Evolutionary conservation across 2,888 invertebrate genomes (phyloP), one percentile per base, ranked within the genome.

Genomic region (Cheilosia pagana): DNA sequence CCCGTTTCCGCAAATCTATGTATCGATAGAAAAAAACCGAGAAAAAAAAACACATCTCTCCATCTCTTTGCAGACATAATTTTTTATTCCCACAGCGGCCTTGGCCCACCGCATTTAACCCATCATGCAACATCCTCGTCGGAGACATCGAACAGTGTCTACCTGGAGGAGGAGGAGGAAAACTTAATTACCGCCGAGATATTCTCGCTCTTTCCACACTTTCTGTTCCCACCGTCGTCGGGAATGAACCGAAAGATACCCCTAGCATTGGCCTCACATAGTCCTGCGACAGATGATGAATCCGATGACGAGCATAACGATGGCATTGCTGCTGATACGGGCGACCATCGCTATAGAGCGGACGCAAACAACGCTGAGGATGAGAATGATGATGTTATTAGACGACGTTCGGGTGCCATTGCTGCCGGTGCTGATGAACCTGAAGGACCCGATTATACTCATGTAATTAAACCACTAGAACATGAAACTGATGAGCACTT

Each of bases 151-250:
- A 92, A 89, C 91, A 93, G 93, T 92, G 92, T 93, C 71, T 75
- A 77, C 89, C 92, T 93, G 91, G 92, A 92, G 52, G 86, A 87
- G 59, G 87, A 86, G 67, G 88, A 86, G 23, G 88, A 87, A 31
- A 81, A 91, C 88, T 88, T 90, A 86, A 91, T 91, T 92, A 90
- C 93, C 91, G 92, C 93, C 89, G 92, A 93, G 93, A 93, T 92
- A 92, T 93, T 92, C 93, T 91, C 92, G 70, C 91, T 90, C 86
- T 91, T 90, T 87, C 94, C 94, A 87, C 94, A 94, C 91, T 94
- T 94, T 92, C 92, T 94, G 88, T 94, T 94, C 90, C 94, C 94
- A 88, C 93, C 92, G 62, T 91, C 91, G 68, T 91, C 91, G 91
- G 91, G 91, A 45, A 88, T 91, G 16, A 91, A 91, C 87, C 88